Evolutionary conservation across 2,888 invertebrate species (phyloP).

Genomic region (Chorisops tibialis): DNA sequence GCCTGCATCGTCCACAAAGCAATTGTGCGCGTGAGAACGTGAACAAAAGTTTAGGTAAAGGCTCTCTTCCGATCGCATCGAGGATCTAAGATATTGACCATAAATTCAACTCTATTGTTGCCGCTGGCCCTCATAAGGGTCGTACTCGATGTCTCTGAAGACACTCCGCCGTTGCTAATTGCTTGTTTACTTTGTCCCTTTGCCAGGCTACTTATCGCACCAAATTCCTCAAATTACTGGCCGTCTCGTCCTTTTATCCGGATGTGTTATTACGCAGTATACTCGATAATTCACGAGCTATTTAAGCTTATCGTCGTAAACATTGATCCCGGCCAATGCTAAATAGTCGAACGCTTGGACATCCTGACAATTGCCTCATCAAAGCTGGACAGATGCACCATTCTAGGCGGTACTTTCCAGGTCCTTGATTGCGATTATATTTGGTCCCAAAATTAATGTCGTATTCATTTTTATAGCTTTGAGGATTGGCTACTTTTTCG

Average conservation of each 20-base stretch:
- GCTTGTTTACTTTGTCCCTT: slow-evolving; percentile 19
- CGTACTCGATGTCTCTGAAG: not conserved
- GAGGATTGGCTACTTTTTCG: not conserved
- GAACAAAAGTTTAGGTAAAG: slow-evolving; percentile 1
- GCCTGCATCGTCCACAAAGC: slow-evolving; percentile 4
- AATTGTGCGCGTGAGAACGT: slow-evolving; percentile 6
- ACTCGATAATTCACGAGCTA: slow-evolving; percentile 15
- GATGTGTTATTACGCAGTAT: not conserved
- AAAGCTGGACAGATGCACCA: slow-evolving; percentile 5
- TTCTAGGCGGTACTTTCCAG: not conserved
- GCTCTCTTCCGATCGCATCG: not conserved
- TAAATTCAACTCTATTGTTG: slow-evolving; percentile 8
- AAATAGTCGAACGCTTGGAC: not conserved
- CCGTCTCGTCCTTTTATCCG: not conserved
- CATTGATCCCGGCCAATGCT: not conserved
- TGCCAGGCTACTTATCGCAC: not conserved
- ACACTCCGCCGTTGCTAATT: slow-evolving; percentile 24
- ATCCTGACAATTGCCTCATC: slow-evolving; percentile 20
- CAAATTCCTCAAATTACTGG: slow-evolving; percentile 1
- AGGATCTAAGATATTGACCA: slow-evolving; percentile 7
- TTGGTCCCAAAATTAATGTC: slow-evolving; percentile 17
- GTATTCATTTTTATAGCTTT: slow-evolving; percentile 2
- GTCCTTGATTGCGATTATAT: slow-evolving; percentile 13
- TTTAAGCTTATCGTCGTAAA: slow-evolving; percentile 24
- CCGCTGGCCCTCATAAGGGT: slow-evolving; percentile 4